A percentile compares a stretch with the other conserved stretches of the same genome.
These are phyloP conservation scores for Eristalis tenax DNA, from an alignment of 2,888 invertebrate genomes.

Conservation along the genomic window DNA sequence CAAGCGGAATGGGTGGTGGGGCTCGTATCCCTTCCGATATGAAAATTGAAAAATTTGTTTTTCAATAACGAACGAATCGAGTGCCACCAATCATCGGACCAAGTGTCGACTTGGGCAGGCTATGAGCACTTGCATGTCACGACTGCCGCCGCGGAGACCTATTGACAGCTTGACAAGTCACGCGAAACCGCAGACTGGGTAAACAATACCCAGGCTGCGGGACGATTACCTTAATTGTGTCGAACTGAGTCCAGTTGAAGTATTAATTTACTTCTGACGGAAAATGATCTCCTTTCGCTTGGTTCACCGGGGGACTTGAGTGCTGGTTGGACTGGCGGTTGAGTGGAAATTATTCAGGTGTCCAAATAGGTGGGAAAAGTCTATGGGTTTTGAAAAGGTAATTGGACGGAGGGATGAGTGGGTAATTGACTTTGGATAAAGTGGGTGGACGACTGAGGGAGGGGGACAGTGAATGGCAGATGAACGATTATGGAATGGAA, in stretches of 20 bases:
- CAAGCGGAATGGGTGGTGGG: background rate
- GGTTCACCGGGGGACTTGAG: background rate
- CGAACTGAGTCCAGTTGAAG: slow-evolving; percentile 14
- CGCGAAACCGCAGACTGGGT: slow-evolving; percentile 2
- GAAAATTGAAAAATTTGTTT: slow-evolving; percentile 1
- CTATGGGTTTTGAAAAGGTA: background rate
- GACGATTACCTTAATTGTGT: slow-evolving; percentile 34
- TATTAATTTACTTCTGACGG: slow-evolving; percentile 28
- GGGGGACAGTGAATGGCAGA: background rate
- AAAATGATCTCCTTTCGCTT: background rate
- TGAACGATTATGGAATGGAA: too few relatives aligned
- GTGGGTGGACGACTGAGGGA: background rate
- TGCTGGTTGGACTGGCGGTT: background rate
- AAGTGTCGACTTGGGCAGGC: background rate
- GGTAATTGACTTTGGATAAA: background rate
- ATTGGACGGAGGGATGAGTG: background rate
- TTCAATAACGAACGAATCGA: background rate
- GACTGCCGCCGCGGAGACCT: background rate
- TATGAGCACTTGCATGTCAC: background rate
- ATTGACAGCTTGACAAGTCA: background rate
- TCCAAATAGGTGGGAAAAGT: slow-evolving; percentile 34
- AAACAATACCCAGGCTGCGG: slow-evolving; percentile 25
- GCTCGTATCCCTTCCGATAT: background rate
- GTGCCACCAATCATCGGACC: background rate
- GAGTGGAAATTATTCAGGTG: slow-evolving; percentile 40